Evolutionary conservation across 2,888 invertebrate genomes (phyloP), one percentile per base, ranked within the genome.

Genomic region (Tholera decimalis): DNA sequence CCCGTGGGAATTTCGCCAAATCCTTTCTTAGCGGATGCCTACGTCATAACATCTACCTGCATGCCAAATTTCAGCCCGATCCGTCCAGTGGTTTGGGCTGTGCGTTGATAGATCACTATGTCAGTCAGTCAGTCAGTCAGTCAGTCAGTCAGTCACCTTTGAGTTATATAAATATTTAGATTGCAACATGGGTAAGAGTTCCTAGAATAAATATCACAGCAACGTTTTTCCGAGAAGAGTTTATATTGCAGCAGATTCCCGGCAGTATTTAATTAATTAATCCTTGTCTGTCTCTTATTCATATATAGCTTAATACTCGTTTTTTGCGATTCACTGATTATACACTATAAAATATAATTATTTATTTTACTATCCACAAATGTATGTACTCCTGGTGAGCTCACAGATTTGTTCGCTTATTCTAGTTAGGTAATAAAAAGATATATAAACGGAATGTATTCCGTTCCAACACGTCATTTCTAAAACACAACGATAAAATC

Each of bases 191-290:
- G n/a, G n/a, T n/a, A 3, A 15, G 20, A 49, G 37, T 26, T 44
- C 70, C 73, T 72, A 9, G 2, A 5, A 22, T 28, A 57, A 39
- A 54, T 18, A 39, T 39, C 11, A 11, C 4, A 20, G 58, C 70
- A 72, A 64, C 9, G 22, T 49, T 57, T 26, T 55, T 20, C 41
- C 2, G 30, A 13, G 30, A 65, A 49, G 1, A 18, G 6, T 20
- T 58, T 53, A n/a, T 33, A 33, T 33, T 0, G 1, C 1, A 13
- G 11, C 11, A 20, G 13, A 22, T 51, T 60, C 15, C 15, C 28
- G n/a, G 18, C 22, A 50, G 30, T 5, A 18, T 33, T 4, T 18
- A 22, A 47, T 35, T 26, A 49, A 58, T 33, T 39, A 18, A 35
- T 18, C 7, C 4, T 22, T 28, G 15, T 0, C n/a, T 22, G 7